Evolutionary conservation across 1,140 invertebrate genomes (phyloP).

Genomic region (Trypoxylus dichotomus): DNA sequence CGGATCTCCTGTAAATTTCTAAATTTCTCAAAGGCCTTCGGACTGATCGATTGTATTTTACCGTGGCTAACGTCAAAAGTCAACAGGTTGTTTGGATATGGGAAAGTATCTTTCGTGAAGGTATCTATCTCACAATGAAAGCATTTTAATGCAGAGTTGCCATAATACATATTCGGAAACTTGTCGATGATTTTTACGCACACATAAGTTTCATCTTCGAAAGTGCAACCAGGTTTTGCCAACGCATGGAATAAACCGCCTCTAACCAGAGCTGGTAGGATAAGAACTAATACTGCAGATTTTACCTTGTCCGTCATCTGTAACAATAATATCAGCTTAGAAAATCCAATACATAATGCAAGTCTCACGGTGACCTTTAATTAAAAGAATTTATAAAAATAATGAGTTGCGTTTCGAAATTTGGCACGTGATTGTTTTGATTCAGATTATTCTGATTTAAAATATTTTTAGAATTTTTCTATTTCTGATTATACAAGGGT

Average conservation of each 20-base stretch:
- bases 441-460: no score
- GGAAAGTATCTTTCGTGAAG: slow-evolving; percentile 43
- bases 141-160: slow-evolving; percentile 44
- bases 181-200: slow-evolving; percentile 41
- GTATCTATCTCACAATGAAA: slow-evolving; percentile 40
- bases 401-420: no score
- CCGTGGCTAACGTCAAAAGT: slow-evolving; percentile 44
- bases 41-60: slow-evolving; percentile 38
- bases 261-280: not conserved
- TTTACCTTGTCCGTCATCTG: no score
- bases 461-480: no score
- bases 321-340: no score
- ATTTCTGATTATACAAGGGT: no score
- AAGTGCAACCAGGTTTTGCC: not conserved
- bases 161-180: slow-evolving; percentile 46
- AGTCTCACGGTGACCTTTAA: no score
- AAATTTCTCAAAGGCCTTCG: slow-evolving; percentile 42
- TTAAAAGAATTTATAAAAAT: no score
- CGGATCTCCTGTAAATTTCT: slow-evolving; percentile 42
- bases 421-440: no score
- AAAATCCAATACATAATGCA: no score
- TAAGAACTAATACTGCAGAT: not conserved
- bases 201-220: slow-evolving; percentile 36
- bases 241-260: not conserved
- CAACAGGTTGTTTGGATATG: slow-evolving; percentile 39